Conservation (phyloP, 2,888 invertebrate species). For the Campoplex capitator region DNA sequence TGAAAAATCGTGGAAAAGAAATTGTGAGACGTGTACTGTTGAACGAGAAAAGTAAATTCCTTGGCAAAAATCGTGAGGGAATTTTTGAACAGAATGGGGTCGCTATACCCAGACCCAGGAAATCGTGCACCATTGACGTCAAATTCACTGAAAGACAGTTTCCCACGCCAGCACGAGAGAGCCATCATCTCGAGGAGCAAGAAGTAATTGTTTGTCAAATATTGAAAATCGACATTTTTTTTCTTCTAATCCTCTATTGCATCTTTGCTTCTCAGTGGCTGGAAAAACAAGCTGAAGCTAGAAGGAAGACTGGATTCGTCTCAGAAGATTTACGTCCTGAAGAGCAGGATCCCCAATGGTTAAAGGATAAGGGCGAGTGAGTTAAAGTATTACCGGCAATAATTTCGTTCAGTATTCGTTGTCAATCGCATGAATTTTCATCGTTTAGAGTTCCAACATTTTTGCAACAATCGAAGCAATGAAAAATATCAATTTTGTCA, state of each 20-base stretch:
- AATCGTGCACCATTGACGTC: slow-evolving; percentile 87
- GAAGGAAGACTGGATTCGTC: slow-evolving; percentile 89
- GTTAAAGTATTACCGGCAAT: slow-evolving; percentile 73
- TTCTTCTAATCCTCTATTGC: background rate
- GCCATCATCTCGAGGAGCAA: slow-evolving; percentile 89
- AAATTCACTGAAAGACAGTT: slow-evolving; percentile 91
- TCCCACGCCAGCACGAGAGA: slow-evolving; percentile 93
- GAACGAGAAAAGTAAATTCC: slow-evolving; percentile 71
- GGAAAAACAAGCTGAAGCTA: slow-evolving; percentile 90
- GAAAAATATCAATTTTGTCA: background rate
- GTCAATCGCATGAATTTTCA: background rate
- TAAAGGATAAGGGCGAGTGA: slow-evolving; percentile 92
- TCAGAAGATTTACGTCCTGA: slow-evolving; percentile 91
- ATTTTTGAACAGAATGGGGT: slow-evolving; percentile 81
- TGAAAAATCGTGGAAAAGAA: slow-evolving; percentile 52
- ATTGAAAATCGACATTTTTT: background rate
- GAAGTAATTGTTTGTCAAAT: slow-evolving; percentile 84
- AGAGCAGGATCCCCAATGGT: slow-evolving; percentile 93
- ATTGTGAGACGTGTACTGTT: slow-evolving; percentile 69
- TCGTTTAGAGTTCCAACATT: background rate
- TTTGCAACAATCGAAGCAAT: background rate
- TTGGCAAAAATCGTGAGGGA: slow-evolving; percentile 71
- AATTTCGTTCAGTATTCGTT: background rate
- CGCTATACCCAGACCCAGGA: slow-evolving; percentile 87
- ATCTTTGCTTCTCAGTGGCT: slow-evolving; percentile 87